Evolutionary conservation across 2,888 invertebrate species (phyloP).

Genomic region (Cataglyphis cursor): DNA sequence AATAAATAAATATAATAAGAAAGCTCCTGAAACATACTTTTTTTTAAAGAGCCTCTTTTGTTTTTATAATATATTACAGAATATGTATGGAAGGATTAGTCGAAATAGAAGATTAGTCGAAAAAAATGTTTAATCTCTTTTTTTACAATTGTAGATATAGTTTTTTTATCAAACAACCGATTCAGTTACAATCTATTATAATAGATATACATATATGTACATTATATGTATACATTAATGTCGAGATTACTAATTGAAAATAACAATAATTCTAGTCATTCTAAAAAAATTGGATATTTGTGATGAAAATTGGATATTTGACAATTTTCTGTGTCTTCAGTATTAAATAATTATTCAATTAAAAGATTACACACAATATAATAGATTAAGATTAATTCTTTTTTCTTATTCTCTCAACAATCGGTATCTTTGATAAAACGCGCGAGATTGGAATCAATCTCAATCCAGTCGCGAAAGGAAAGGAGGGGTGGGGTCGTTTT

Average conservation of each 20-base stretch:
- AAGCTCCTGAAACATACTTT: background rate
- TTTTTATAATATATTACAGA: background rate
- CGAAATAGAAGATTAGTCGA: background rate
- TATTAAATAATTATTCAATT: background rate
- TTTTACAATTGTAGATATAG: background rate
- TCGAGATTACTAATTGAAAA: background rate
- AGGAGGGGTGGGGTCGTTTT: conserved; percentile 44
- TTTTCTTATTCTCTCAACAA: background rate
- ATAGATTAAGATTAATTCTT: background rate
- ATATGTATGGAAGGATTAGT: background rate
- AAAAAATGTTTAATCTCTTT: background rate
- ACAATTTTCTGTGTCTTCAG: background rate
- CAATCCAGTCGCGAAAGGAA: conserved; percentile 62
- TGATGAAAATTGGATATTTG: background rate
- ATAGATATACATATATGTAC: background rate
- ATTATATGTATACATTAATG: background rate
- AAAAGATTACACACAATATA: background rate
- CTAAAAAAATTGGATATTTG: background rate
- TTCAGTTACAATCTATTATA: background rate
- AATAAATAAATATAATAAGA: background rate
- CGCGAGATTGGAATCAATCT: conserved; percentile 68
- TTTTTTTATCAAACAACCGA: background rate
- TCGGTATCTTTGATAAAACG: conserved; percentile 33
- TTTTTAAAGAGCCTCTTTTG: background rate
- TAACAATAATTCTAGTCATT: background rate